Base-by-base conservation (phyloP, 2,113 vertebrate species). In the Hippoglossus stenolepis region DNA sequence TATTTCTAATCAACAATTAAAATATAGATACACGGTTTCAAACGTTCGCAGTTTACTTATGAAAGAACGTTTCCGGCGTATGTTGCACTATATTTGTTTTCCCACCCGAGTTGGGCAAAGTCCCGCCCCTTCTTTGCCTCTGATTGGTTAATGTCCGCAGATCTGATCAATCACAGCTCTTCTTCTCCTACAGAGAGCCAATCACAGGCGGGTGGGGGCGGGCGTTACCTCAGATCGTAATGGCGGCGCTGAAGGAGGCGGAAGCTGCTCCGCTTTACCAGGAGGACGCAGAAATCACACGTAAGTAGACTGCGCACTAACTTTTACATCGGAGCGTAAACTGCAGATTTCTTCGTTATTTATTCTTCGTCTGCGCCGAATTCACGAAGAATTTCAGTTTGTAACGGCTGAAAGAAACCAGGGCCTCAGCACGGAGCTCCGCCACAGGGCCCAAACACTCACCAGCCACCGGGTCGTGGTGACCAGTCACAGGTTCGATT, bases 351-450 rank as follows among this genome's bases (percentile, higher is more conserved):
- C 1, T 1, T 1, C 3, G 12, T 15, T 3, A 2, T 12, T 0
- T 23, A 0, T 23, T n/a, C 53, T 23, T 8, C 2, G 2, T 49
- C 3, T 20, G 45, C 45, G 2, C 7, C 18, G 51, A 82, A 54
- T 80, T 62, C 20, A 20, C 31, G 7, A 49, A 56, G 17, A 73
- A 35, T 53, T 20, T 13, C 69, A 88, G 82, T 94, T 94, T 83
- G 63, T 78, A 90, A 91, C 70, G 83, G 89, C 84, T 69, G 20
- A 88, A 89, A 70, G 87, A 80, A 82, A 85, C 65, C 68, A 90
- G 83, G 93, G 93, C 93, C 92, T 94, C 93, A 94, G 77, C 87
- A 70, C 89, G 93, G 94, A 95, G 95, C 95, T 95, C 92, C 94
- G 83, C 87, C 92, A 90, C 47, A 86, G 95, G 94, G 90, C 93